Evolutionary conservation across 2,113 vertebrate species (phyloP).

Genomic region (Callocephalon fimbriatum): DNA sequence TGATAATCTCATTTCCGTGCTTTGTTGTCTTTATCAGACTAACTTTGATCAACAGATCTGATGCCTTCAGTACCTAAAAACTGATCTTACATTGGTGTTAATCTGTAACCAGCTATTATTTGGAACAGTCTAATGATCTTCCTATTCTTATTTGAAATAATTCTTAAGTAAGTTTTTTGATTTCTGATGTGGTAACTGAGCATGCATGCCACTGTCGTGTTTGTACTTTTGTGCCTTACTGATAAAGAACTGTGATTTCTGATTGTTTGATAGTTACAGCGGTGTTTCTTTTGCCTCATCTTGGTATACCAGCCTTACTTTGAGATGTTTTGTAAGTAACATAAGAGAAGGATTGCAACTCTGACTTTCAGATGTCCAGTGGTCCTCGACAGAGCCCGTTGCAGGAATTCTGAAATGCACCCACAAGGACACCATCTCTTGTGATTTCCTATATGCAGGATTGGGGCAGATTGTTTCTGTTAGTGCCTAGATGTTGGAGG

Average conservation of each 20-base stretch:
- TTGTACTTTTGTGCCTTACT: neutral
- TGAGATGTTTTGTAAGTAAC: neutral
- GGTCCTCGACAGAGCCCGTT: rapidly evolving
- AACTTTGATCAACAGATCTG: neutral
- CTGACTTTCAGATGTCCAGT: neutral
- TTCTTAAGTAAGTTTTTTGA: neutral
- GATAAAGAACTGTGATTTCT: neutral
- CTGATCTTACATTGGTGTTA: neutral
- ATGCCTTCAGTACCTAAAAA: neutral
- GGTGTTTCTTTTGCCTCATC: neutral
- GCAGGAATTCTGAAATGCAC: neutral
- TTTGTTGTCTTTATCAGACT: neutral
- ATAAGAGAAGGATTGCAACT: neutral
- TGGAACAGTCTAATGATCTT: neutral
- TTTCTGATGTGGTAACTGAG: neutral
- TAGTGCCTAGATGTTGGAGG: neutral
- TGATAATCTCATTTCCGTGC: neutral
- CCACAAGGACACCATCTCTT: neutral
- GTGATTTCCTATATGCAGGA: neutral
- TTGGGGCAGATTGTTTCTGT: neutral
- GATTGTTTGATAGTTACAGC: neutral
- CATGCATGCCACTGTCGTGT: neutral
- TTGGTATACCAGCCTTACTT: neutral
- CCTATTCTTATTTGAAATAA: neutral
- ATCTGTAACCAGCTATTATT: neutral